A percentile compares a stretch with the other conserved stretches of the same genome.
phyloP scores from a whole-genome alignment of 2,888 invertebrate species.

The Cryptus armator region DNA sequence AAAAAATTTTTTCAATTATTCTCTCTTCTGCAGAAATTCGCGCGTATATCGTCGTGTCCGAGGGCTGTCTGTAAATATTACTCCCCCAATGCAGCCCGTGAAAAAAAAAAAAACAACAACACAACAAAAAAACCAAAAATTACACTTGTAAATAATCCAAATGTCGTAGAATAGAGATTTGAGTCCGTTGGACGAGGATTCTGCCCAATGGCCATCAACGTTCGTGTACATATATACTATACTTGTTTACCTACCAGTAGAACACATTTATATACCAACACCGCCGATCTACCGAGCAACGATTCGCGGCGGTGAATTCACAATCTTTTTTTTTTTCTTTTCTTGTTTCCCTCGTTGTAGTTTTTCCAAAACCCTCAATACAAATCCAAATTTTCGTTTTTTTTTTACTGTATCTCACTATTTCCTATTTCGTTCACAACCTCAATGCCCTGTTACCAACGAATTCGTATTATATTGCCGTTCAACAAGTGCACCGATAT shows the following conservation, averaged over 20 bases:
- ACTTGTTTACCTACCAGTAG: constrained; percentile 27
- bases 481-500: background rate
- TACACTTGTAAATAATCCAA: constrained; percentile 58
- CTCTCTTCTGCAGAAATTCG: background rate
- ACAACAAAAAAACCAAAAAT: background rate
- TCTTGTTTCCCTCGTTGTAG: constrained; percentile 7
- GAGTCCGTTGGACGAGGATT: constrained; percentile 19
- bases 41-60: constrained; percentile 46
- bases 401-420: constrained; percentile 13
- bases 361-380: background rate
- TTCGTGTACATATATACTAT: constrained; percentile 39
- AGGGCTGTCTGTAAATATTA: constrained; percentile 61
- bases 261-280: constrained; percentile 30
- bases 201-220: constrained; percentile 41
- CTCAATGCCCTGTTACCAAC: constrained; percentile 29
- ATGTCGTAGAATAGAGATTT: constrained; percentile 58
- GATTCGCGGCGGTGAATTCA: constrained; percentile 30
- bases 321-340: constrained; percentile 8
- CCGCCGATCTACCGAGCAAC: constrained; percentile 29
- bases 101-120: constrained; percentile 3
- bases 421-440: constrained; percentile 5
- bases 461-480: constrained; percentile 3
- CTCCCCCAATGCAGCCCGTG: background rate
- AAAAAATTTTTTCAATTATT: background rate
- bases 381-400: constrained; percentile 11